phyloP scores from a whole-genome alignment of 2,888 invertebrate genomes.

The Diarsia mendica region DNA sequence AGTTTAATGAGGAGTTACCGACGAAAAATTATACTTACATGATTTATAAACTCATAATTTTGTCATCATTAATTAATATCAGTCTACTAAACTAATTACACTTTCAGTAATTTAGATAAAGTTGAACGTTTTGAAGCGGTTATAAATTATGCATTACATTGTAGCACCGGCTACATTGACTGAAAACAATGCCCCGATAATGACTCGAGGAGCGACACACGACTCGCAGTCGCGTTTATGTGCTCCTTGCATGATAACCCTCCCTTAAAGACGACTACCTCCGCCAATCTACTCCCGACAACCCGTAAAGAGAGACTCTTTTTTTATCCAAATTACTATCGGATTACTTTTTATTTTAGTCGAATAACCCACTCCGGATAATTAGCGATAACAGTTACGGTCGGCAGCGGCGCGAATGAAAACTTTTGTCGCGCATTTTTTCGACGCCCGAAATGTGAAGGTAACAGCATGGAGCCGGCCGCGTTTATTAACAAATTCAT shows the following conservation, averaged over 20 bases:
- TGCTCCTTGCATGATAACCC: conserved; percentile 83
- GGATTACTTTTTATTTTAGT: conserved; percentile 83
- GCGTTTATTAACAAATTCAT: conserved; percentile 89
- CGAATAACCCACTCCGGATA: conserved; percentile 81
- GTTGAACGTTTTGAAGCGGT: conserved; percentile 62
- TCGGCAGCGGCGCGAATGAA: conserved; percentile 67
- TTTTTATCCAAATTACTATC: conserved; percentile 85
- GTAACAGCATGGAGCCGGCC: conserved; percentile 76
- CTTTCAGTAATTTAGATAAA: conserved; percentile 70
- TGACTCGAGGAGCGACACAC: conserved; percentile 76
- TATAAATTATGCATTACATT: conserved; percentile 56
- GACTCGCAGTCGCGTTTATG: conserved; percentile 81
- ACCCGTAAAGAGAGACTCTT: conserved; percentile 82
- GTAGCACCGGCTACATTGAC: conserved; percentile 65
- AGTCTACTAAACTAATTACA: conserved; percentile 73
- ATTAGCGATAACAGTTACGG: conserved; percentile 80
- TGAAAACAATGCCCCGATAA: conserved; percentile 74
- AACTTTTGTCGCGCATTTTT: conserved; percentile 76
- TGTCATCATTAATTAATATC: conserved; percentile 75
- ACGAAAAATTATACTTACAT: conserved; percentile 82
- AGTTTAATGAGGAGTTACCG: conserved; percentile 88
- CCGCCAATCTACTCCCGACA: conserved; percentile 79
- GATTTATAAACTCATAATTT: conserved; percentile 62
- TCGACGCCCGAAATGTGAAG: conserved; percentile 78
- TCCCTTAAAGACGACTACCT: conserved; percentile 79